Evolutionary conservation across 2,797 vertebrate genomes (phyloP).

Genomic region (Gallinago solitaria): DNA sequence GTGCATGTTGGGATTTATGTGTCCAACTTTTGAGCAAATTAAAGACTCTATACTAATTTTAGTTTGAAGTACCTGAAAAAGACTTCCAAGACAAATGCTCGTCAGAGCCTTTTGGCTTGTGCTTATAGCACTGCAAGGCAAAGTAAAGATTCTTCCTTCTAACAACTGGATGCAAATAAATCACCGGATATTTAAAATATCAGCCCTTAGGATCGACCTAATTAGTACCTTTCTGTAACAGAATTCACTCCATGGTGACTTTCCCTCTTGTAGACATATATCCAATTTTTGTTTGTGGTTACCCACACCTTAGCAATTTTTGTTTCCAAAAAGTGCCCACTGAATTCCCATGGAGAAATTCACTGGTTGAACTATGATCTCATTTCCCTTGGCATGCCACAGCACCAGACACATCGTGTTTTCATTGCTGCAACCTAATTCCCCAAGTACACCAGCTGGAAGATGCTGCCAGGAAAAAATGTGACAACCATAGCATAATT

Average conservation of each 20-base stretch:
- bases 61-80: neutral
- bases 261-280: neutral
- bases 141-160: neutral
- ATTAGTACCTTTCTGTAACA: neutral
- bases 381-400: slow-evolving; percentile 52
- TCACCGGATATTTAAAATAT: neutral
- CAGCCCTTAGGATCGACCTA: neutral
- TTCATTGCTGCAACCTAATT: slow-evolving; percentile 43
- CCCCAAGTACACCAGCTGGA: slow-evolving; percentile 10
- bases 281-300: neutral
- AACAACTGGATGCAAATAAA: neutral
- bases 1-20: neutral
- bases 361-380: slow-evolving; percentile 38
- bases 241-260: neutral
- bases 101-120: neutral
- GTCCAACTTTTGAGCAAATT: neutral
- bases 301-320: slow-evolving; percentile 13
- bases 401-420: slow-evolving; percentile 14
- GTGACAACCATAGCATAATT: slow-evolving; percentile 7
- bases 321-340: slow-evolving; percentile 33
- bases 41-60: neutral
- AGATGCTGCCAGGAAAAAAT: slow-evolving; percentile 53
- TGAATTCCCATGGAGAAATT: slow-evolving; percentile 55
- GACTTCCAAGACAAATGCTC: neutral
- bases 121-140: neutral